Evolutionary conservation across 2,113 vertebrate species (phyloP).

Genomic region (Climacteris rufus): DNA sequence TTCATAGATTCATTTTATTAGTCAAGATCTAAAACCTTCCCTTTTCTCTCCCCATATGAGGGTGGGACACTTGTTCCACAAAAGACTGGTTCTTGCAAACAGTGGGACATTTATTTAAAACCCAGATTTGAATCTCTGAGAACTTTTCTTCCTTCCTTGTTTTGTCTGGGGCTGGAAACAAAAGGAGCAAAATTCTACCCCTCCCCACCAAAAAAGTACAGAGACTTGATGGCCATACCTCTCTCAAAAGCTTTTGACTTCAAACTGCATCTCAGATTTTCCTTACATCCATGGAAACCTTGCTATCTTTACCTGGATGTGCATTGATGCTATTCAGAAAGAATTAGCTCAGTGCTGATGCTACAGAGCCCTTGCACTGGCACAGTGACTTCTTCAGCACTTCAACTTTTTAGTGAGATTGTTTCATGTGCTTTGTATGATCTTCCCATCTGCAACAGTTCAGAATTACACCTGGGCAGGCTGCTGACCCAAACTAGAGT

Average conservation of each 20-base stretch:
- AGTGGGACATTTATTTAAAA: conserved; percentile 15
- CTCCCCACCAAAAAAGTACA: neutral
- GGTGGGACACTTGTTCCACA: neutral
- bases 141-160: conserved; percentile 20
- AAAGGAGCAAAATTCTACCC: neutral
- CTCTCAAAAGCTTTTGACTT: neutral
- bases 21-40: conserved; percentile 22
- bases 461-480: neutral
- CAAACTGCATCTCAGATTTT: neutral
- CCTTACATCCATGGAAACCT: neutral
- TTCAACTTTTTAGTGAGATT: neutral
- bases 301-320: neutral
- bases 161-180: conserved; percentile 9
- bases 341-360: neutral
- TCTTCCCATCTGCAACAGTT: neutral
- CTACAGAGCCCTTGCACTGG: neutral
- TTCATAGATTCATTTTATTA: conserved; percentile 22
- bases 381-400: neutral
- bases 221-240: neutral
- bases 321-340: neutral
- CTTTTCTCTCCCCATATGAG: neutral
- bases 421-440: neutral
- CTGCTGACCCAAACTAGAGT: neutral
- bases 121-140: neutral
- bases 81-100: neutral